Base-by-base conservation (phyloP, 2,888 invertebrate genomes). In the Hartigia nigra region DNA sequence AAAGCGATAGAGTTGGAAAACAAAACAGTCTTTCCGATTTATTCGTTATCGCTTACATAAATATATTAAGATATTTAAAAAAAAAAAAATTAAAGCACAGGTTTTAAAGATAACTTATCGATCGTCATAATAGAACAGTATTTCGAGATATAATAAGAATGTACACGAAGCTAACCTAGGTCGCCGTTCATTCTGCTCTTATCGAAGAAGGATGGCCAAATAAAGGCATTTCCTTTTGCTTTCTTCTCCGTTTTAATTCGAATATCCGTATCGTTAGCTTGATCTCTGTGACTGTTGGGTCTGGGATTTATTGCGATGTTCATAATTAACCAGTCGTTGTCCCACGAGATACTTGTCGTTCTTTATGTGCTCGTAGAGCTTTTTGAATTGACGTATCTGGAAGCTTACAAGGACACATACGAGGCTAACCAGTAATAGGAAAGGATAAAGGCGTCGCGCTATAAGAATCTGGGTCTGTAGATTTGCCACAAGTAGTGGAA, bases 321-420 rank as follows among this genome's bases (percentile, higher is more conserved):
- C 98, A 92, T 99, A 99, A 93, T 99, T 99, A 37, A 99, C 99
- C 84, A 99, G 94, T 84, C 98, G 94, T 88, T 98, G 97, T 0
- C 99, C 99, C 23, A 99, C 99, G 76, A 99, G 94, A 93, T 99
- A 99, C 93, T 99, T 99, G 92, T 99, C 99, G 92, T 99, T 99
- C 93, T 99, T 98, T 89, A 99, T 99, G 92, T 98, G 98, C 91
- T 99, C 98, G 92, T 99, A 99, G 31, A 99, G 93, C 88, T 97
- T 97, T 88, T 95, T 95, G 93, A 99, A 98, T 91, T 99, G 99
- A 78, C 96, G 95, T 79, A 98, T 95, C 94, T 99, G 97, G 88
- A 98, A 96, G 82, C 94, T 94, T 78, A 97, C 93, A 83, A 98
- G 94, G 76, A 94, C 94, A 77, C 94, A 92, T 76, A 96, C 92